Percentiles rank a stretch among this genome's conserved stretches.
Conservation (phyloP, 2,888 invertebrate genomes). For the Eilema depressum region DNA sequence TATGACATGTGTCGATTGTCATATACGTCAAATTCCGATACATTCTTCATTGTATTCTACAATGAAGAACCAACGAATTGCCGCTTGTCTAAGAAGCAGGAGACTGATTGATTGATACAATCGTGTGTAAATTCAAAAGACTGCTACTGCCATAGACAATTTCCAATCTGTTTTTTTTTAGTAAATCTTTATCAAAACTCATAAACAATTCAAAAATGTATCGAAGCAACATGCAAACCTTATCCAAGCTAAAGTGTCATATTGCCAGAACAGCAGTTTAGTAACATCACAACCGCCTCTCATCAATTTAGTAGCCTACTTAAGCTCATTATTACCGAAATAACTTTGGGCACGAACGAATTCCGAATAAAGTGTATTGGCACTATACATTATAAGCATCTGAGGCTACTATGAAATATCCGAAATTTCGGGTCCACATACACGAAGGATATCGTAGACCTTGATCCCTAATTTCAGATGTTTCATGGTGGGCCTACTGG, state of each 20-base stretch:
- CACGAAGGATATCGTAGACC: no score
- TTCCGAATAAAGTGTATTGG: constrained; percentile 58
- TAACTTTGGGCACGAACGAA: constrained; percentile 55
- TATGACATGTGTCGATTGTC: no score
- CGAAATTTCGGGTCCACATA: no score
- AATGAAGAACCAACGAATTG: no score
- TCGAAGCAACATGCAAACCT: constrained; percentile 57
- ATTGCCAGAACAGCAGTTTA: constrained; percentile 63
- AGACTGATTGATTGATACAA: background rate
- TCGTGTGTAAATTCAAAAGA: background rate
- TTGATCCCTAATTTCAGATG: no score
- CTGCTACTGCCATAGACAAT: background rate
- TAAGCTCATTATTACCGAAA: constrained; percentile 70
- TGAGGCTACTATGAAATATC: background rate
- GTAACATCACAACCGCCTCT: constrained; percentile 75
- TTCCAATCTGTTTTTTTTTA: background rate
- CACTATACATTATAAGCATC: constrained; percentile 56
- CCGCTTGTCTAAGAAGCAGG: no score
- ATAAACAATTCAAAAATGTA: constrained; percentile 56
- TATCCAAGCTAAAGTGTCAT: constrained; percentile 62
- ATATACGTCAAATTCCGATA: no score
- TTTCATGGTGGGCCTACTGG: background rate
- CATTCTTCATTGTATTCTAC: no score
- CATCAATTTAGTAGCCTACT: constrained; percentile 63
- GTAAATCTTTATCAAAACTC: background rate